Conservation (phyloP, 2,113 vertebrate species). For the Leucopternis melanops region DNA sequence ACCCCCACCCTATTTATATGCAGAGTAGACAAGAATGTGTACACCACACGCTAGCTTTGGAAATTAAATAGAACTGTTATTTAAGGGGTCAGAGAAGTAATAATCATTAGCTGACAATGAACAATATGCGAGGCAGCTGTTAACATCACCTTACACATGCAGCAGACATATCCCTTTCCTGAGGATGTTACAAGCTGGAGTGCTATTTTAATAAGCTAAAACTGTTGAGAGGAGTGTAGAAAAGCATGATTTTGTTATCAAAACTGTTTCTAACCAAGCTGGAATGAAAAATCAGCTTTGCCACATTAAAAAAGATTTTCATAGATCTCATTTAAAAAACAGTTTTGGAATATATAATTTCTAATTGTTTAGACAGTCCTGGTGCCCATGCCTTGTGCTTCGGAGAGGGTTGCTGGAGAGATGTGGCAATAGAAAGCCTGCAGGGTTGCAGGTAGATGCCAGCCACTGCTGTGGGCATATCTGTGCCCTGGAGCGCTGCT, state of each 20-base stretch:
- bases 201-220: constrained; percentile 13
- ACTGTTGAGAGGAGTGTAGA: neutral
- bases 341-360: neutral
- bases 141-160: neutral
- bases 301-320: neutral
- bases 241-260: neutral
- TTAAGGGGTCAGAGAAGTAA: neutral
- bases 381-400: neutral
- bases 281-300: neutral
- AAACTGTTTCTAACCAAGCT: neutral
- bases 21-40: neutral
- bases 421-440: neutral
- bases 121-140: neutral
- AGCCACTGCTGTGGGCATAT: neutral
- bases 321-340: neutral
- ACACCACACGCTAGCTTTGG: neutral
- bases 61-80: neutral
- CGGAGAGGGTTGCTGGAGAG: neutral
- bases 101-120: neutral
- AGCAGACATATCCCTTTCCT: neutral
- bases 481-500: neutral
- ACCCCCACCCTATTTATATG: neutral
- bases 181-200: neutral
- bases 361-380: neutral
- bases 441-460: neutral